These are phyloP conservation scores for Saturnia japonica DNA, from an alignment of 2,888 invertebrate genomes.

Conservation along the genomic window DNA sequence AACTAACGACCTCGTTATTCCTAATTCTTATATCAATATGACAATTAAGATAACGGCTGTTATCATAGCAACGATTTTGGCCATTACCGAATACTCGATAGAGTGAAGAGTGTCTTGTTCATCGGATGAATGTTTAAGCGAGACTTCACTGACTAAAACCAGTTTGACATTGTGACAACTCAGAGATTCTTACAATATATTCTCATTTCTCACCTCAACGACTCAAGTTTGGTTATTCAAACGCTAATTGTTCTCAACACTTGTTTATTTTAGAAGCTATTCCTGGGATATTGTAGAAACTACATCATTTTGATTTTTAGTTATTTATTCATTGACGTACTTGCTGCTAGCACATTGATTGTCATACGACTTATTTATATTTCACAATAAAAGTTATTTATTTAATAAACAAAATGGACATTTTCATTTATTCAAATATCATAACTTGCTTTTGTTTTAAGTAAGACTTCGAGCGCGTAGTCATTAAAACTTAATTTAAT, in stretches of 20 bases:
- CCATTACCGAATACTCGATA: slow-evolving; percentile 13
- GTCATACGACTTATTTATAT: not conserved
- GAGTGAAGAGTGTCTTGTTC: not conserved
- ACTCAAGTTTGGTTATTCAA: not conserved
- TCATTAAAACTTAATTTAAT: too few relatives aligned
- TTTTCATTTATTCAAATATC: not conserved
- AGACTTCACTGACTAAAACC: not conserved
- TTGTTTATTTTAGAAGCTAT: not conserved
- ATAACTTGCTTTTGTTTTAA: too few relatives aligned
- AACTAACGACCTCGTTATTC: slow-evolving; percentile 13
- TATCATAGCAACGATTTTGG: slow-evolving; percentile 9
- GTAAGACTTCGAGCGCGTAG: too few relatives aligned
- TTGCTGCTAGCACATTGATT: too few relatives aligned
- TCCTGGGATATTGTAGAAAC: too few relatives aligned
- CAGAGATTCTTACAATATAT: not conserved
- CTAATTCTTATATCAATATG: slow-evolving; percentile 13
- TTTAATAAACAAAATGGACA: not conserved
- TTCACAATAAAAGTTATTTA: not conserved
- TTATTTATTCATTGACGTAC: slow-evolving; percentile 4
- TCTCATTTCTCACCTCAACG: not conserved
- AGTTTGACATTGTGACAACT: not conserved
- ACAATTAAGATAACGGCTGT: slow-evolving; percentile 13
- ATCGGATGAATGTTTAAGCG: not conserved
- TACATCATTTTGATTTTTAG: slow-evolving; percentile 1
- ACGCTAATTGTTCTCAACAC: not conserved